Conservation (phyloP, 2,113 vertebrate genomes). For the Barnardius zonarius region DNA sequence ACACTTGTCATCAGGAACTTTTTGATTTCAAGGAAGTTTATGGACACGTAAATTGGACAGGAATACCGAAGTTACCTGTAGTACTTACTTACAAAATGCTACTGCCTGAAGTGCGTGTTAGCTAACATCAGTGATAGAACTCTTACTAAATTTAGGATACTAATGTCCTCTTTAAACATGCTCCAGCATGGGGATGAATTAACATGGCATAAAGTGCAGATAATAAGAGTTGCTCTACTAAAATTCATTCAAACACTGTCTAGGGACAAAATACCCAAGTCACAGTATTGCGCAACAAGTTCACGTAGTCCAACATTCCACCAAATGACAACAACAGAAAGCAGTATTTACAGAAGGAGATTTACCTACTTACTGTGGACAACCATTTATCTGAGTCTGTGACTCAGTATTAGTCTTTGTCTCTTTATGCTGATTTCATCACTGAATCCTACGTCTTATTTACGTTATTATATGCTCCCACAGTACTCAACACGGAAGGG, state of each 20-base stretch:
- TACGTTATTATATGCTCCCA: background rate
- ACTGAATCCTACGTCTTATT: background rate
- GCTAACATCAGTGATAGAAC: background rate
- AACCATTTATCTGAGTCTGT: background rate
- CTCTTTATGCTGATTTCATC: background rate
- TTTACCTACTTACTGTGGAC: background rate
- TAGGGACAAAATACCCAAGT: background rate
- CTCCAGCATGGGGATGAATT: background rate
- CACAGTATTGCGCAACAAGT: background rate
- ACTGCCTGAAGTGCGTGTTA: background rate
- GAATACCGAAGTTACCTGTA: background rate
- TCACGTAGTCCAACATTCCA: background rate
- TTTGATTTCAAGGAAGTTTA: background rate
- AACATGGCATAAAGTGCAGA: background rate
- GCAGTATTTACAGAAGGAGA: background rate
- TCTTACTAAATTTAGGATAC: background rate
- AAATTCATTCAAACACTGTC: background rate
- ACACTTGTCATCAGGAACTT: background rate
- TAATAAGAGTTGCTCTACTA: background rate
- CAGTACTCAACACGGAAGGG: background rate
- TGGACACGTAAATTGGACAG: background rate
- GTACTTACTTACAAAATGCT: background rate
- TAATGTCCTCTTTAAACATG: background rate
- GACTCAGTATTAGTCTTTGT: background rate
- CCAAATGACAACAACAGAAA: background rate